phyloP scores from a whole-genome alignment of 1,140 invertebrate genomes.

The Cotesia glomerata region DNA sequence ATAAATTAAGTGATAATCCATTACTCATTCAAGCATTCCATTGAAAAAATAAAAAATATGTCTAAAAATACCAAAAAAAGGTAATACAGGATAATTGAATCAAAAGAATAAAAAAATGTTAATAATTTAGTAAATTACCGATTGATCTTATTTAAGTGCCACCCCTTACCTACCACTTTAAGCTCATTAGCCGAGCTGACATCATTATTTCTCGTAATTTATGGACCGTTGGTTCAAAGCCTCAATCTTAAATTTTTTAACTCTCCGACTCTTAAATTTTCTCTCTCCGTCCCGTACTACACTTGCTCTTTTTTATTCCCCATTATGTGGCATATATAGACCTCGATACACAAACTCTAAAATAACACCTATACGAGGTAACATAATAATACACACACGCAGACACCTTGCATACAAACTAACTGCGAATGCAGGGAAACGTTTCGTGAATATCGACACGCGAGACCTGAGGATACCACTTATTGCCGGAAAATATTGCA shows the following conservation, averaged over 20 bases:
- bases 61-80: too few relatives aligned
- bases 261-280: background rate
- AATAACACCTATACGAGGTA: background rate
- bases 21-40: too few relatives aligned
- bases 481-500: slow-evolving; percentile 4
- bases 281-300: slow-evolving; percentile 8
- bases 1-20: too few relatives aligned
- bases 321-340: background rate
- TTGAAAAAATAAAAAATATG: too few relatives aligned
- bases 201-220: slow-evolving; percentile 46
- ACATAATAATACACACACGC: background rate
- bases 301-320: too few relatives aligned
- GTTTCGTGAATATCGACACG: slow-evolving; percentile 12
- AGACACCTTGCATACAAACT: too few relatives aligned
- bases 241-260: slow-evolving; percentile 5
- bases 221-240: slow-evolving; percentile 32
- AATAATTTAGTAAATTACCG: too few relatives aligned
- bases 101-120: too few relatives aligned
- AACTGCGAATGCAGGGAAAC: background rate
- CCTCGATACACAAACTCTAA: background rate
- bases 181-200: slow-evolving; percentile 40
- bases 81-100: too few relatives aligned
- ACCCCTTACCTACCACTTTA: slow-evolving; percentile 33
- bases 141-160: background rate
- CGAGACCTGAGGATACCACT: slow-evolving; percentile 1